Evolutionary conservation across 2,113 vertebrate genomes (phyloP).

Genomic region (Malurus cyaneus): DNA sequence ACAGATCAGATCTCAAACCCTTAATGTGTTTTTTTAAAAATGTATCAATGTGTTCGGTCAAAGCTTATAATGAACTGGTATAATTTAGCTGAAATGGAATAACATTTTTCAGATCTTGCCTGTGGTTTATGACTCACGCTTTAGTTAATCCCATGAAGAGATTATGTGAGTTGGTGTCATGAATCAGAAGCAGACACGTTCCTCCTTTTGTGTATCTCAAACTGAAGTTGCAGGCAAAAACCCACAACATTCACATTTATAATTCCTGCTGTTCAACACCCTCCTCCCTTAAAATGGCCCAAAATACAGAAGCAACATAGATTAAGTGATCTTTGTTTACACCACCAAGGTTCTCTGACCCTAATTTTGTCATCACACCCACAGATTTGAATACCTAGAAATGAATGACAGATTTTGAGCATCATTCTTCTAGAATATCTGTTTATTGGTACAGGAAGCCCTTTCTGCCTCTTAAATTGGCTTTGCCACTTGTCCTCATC

Average conservation of each 20-base stretch:
- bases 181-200: background rate
- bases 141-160: background rate
- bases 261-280: background rate
- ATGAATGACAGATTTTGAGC: background rate
- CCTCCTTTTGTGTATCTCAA: background rate
- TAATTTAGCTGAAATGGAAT: background rate
- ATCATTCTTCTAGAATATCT: background rate
- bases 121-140: background rate
- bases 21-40: background rate
- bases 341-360: background rate
- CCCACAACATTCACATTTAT: background rate
- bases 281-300: background rate
- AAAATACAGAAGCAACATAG: background rate
- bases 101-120: background rate
- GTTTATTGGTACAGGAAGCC: background rate
- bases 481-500: background rate
- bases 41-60: background rate
- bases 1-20: background rate
- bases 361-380: background rate
- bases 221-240: background rate
- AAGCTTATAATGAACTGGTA: background rate
- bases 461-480: background rate
- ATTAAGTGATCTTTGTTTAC: background rate
- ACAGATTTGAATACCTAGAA: background rate
- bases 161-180: background rate